Base-by-base conservation (phyloP, 2,888 invertebrate genomes). In the Sisyra terminalis region DNA sequence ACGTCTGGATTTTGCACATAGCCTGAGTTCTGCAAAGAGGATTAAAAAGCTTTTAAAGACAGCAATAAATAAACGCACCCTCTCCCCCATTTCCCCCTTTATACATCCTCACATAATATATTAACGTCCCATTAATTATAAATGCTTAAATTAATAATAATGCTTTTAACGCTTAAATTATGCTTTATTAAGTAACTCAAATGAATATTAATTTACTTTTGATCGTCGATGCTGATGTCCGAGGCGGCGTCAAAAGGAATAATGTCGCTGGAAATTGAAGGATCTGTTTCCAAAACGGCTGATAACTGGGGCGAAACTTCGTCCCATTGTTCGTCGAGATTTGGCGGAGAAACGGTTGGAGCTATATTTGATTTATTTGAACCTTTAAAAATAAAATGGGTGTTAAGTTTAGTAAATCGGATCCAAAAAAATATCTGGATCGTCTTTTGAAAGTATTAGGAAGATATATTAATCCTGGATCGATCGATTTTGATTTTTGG, bases 221-320 rank as follows among this genome's bases (percentile, higher is more conserved):
- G 92, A 55, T 89, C 82, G 53, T 93, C 89, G 46, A 89, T 80
- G 34, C 81, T 74, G 31, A 74, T 71, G 50, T 89, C 88, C 3
- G 84, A 79, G 1, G 86, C 75, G 10, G 87, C 86, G 64, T 92
- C 90, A 57, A 89, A 89, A 1, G 90, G 90, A 45, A 80, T 68
- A 40, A 80, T 70, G 52, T 73, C 71, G 37, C 67, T 63, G 1
- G 77, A 72, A 50, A 76, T 68, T 5, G 69, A 65, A 41, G 67
- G 63, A 10, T 67, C 70, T 11, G 68, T 61, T 40, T 69, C 61
- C 44, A 82, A 60, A 2, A 77, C 69, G 5, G 64, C 68, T 10
- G 73, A 70, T 36, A 81, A 52, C 55, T 77, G 73, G n/a, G 71
- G 64, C 8, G 73, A 69, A 31, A 72, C 57, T 50, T 72, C 73